Evolutionary conservation across 1,140 invertebrate genomes (phyloP).

Genomic region (Drosophila bifasciata): DNA sequence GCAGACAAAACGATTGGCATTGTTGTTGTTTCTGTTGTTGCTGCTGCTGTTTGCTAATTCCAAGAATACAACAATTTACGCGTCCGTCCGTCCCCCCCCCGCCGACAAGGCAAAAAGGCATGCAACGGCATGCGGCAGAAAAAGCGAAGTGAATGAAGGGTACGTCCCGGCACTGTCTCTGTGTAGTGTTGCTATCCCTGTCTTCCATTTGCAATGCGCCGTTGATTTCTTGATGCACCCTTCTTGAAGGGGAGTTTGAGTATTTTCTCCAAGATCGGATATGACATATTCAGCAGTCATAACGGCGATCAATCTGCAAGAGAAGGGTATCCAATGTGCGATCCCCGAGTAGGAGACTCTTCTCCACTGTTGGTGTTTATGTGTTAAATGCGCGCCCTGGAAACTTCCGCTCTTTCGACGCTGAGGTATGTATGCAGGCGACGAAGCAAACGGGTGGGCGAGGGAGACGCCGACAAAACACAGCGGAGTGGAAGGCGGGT

Average conservation of each 20-base stretch:
- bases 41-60: constrained; percentile 74
- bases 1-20: constrained; percentile 46
- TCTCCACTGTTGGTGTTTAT: constrained; percentile 36
- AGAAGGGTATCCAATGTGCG: no score
- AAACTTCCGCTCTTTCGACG: constrained; percentile 66
- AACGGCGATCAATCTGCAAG: no score
- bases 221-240: constrained; percentile 53
- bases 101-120: constrained; percentile 44
- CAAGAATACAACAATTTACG: constrained; percentile 79
- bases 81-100: constrained; percentile 56
- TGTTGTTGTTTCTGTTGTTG: constrained; percentile 31
- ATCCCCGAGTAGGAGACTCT: neutral
- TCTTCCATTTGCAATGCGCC: constrained; percentile 71
- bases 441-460: constrained; percentile 9
- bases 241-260: no score
- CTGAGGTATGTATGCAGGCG: constrained; percentile 70
- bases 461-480: constrained; percentile 26
- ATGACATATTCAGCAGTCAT: no score
- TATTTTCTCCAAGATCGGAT: no score
- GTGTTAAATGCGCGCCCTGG: constrained; percentile 68
- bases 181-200: constrained; percentile 24
- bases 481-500: constrained; percentile 5
- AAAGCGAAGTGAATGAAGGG: constrained; percentile 32
- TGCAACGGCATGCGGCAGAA: no score
- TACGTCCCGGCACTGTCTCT: constrained; percentile 2